phyloP scores from a whole-genome alignment of 2,888 invertebrate species.

The Ormyrus rosae region DNA sequence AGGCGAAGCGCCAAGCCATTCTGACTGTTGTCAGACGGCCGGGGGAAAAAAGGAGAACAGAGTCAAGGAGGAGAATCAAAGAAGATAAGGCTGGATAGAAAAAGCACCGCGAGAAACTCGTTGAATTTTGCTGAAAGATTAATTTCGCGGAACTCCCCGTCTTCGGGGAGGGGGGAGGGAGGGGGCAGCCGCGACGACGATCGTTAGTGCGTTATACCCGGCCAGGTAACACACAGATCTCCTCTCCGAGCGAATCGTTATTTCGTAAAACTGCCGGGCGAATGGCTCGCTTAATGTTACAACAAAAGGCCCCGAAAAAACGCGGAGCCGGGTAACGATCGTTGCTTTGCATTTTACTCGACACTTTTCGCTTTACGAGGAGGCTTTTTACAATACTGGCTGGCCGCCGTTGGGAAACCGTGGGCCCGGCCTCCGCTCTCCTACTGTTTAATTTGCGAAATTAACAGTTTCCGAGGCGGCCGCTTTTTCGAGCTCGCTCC shows the following conservation, averaged over 20 bases:
- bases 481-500: not conserved
- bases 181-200: no score
- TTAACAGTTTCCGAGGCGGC: conserved; percentile 38
- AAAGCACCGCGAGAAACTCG: conserved; percentile 42
- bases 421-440: not conserved
- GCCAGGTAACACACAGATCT: not conserved
- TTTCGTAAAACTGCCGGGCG: conserved; percentile 18
- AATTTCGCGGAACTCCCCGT: conserved; percentile 64
- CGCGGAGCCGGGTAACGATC: conserved; percentile 18
- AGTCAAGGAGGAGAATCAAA: conserved; percentile 47
- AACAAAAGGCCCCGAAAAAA: conserved; percentile 26
- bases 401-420: not conserved
- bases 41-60: conserved; percentile 39
- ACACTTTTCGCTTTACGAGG: conserved; percentile 45
- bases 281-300: conserved; percentile 10
- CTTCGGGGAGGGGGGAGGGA: not conserved
- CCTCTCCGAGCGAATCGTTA: conserved; percentile 13
- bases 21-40: conserved; percentile 19
- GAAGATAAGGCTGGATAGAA: conserved; percentile 11
- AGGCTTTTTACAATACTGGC: conserved; percentile 25
- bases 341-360: conserved; percentile 45
- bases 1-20: conserved; percentile 62
- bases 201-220: not conserved
- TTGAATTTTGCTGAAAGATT: conserved; percentile 65
- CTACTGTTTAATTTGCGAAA: conserved; percentile 42